Conservation (phyloP, 2,888 invertebrate species). For the Doris montereyensis region DNA sequence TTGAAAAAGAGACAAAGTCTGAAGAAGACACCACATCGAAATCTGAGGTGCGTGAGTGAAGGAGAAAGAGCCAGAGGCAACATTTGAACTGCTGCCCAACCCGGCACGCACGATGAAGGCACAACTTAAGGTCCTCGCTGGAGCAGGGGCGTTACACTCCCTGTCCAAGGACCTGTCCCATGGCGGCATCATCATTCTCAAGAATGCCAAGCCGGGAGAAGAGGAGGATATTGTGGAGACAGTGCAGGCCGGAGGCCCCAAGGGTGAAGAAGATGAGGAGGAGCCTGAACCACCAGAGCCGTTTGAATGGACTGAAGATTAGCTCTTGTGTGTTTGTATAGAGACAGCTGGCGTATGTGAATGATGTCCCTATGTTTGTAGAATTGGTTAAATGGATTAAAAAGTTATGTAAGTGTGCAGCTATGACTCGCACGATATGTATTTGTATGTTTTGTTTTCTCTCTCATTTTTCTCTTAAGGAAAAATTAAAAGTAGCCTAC, state of each 20-base stretch:
- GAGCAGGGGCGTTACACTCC: slow-evolving; percentile 87
- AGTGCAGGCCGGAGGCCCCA: slow-evolving; percentile 80
- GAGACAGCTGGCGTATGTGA: too few relatives aligned
- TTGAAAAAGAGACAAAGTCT: slow-evolving; percentile 58
- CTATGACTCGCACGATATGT: too few relatives aligned
- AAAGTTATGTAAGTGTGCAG: not conserved
- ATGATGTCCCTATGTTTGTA: too few relatives aligned
- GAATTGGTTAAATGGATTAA: not conserved
- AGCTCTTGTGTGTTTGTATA: too few relatives aligned
- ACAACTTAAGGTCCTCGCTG: slow-evolving; percentile 78
- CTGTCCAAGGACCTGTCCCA: slow-evolving; percentile 92
- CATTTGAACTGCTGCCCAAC: slow-evolving; percentile 91
- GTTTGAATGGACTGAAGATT: slow-evolving; percentile 90
- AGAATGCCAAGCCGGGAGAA: slow-evolving; percentile 84
- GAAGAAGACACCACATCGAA: slow-evolving; percentile 11
- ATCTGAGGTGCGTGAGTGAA: slow-evolving; percentile 78
- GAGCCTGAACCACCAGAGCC: slow-evolving; percentile 98
- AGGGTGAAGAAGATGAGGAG: slow-evolving; percentile 87
- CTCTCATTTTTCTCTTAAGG: too few relatives aligned
- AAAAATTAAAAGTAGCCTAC: too few relatives aligned
- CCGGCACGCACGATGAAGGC: slow-evolving; percentile 92
- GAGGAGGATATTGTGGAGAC: slow-evolving; percentile 92
- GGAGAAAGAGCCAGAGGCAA: slow-evolving; percentile 80
- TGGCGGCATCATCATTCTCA: slow-evolving; percentile 96
- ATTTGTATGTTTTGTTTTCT: too few relatives aligned